A percentile compares a stretch with the other conserved stretches of the same genome.
Conservation (phyloP, 2,113 vertebrate species). For the Psittacula cyanocephala region DNA sequence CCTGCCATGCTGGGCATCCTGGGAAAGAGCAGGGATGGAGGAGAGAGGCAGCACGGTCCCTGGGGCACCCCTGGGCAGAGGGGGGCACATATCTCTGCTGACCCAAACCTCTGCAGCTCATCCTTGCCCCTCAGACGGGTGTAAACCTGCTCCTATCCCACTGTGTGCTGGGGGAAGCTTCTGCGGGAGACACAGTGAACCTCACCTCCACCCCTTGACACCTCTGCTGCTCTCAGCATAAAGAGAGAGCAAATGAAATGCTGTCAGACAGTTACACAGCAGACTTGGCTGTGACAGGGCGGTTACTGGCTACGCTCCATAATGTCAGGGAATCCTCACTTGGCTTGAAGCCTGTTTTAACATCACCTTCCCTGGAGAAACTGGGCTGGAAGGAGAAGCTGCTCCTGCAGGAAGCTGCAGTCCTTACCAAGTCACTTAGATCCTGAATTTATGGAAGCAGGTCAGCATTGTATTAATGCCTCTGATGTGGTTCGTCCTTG, state of each 20-base stretch:
- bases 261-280: background rate
- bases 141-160: background rate
- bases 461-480: background rate
- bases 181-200: too few relatives aligned
- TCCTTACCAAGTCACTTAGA: background rate
- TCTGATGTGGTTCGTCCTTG: background rate
- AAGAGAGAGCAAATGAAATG: too few relatives aligned
- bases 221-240: background rate
- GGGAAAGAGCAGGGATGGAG: background rate
- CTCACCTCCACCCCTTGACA: background rate
- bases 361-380: background rate
- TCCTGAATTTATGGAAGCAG: conserved; percentile 29
- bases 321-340: background rate
- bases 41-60: rapidly evolving
- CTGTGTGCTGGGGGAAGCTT: rapidly evolving
- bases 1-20: rapidly evolving
- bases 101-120: rapidly evolving
- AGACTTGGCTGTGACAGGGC: background rate
- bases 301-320: background rate
- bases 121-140: background rate
- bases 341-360: background rate
- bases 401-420: background rate
- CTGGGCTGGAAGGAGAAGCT: background rate
- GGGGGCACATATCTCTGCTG: background rate
- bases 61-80: background rate